Conservation (phyloP, 1,140 invertebrate genomes). For the Bradysia coprophila region DNA sequence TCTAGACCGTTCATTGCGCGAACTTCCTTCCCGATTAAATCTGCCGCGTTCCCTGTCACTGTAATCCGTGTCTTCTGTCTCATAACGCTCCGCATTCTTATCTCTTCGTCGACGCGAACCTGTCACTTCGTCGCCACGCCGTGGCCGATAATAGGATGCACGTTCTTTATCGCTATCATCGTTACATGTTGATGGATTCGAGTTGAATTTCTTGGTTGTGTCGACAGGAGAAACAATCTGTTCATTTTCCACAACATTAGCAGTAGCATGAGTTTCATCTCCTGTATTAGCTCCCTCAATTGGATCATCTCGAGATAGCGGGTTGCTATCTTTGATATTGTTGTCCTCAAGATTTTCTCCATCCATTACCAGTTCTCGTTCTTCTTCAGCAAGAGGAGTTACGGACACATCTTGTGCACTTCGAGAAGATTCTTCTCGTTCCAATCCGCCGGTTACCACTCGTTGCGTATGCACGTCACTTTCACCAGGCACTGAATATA, state of each 20-base stretch:
- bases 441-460: slow-evolving; percentile 26
- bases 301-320: slow-evolving; percentile 5
- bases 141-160: slow-evolving; percentile 9
- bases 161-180: slow-evolving; percentile 4
- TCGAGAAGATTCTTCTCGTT: too few species aligned
- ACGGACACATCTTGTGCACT: slow-evolving; percentile 1
- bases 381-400: slow-evolving; percentile 15
- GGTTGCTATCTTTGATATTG: slow-evolving; percentile 5
- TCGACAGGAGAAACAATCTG: neutral
- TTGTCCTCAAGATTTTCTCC: slow-evolving; percentile 35
- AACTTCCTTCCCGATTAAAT: neutral
- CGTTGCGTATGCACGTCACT: slow-evolving; percentile 11
- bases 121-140: slow-evolving; percentile 19
- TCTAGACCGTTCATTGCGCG: slow-evolving; percentile 6
- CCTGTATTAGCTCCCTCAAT: slow-evolving; percentile 6
- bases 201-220: slow-evolving; percentile 4
- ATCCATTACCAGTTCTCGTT: slow-evolving; percentile 32
- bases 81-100: slow-evolving; percentile 19
- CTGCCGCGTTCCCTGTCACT: slow-evolving; percentile 18
- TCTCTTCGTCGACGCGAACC: neutral
- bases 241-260: neutral
- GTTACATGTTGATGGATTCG: slow-evolving; percentile 7
- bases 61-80: slow-evolving; percentile 29
- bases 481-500: slow-evolving; percentile 11
- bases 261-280: neutral